Evolutionary conservation across 2,888 invertebrate genomes (phyloP), one percentile per base, ranked within the genome.

Genomic region (Halictus ligatus): DNA sequence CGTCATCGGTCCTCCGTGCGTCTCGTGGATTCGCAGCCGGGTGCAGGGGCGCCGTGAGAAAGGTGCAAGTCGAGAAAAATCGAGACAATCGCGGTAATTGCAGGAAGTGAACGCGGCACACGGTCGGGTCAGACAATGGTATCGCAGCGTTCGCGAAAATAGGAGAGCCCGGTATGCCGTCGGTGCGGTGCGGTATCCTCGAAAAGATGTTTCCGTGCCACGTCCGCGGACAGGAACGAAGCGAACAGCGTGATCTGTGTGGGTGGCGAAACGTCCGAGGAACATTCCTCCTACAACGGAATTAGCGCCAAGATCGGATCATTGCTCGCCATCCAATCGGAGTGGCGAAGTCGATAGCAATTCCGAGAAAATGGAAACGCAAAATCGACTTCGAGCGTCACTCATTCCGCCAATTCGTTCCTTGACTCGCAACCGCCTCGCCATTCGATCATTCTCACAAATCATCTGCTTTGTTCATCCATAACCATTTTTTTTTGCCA

Each of bases 21-120:
- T 8, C 35, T 7, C 35, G 67, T 25, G 7, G 35, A 35, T 8
- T 6, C 7, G 15, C 4, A 35, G 35, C 29, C 58, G 58, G 67
- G 29, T 7, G 67, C 64, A 29, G 29, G 21, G 6, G 7, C 72
- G 64, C 25, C 89, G 90, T 86, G 90, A 88, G 91, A 91, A 89
- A 85, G 84, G 69, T 85, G 78, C 85, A 83, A 78, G 84, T 67
- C 73, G 76, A 85, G 88, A 90, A 90, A 90, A 90, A 90, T 89
- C 88, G 84, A 89, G 85, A 90, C 91, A 91, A 90, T 89, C 89
- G 87, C 79, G 81, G 89, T 90, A 90, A 90, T 90, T 90, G 88
- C 89, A 86, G 90, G 91, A 89, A 90, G 91, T 82, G 89, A 81
- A 88, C 88, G 83, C 80, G 77, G 85, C 85, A 69, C 84, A 71